Evolutionary conservation across 2,113 vertebrate genomes (phyloP).

Genomic region (Silurus meridionalis): DNA sequence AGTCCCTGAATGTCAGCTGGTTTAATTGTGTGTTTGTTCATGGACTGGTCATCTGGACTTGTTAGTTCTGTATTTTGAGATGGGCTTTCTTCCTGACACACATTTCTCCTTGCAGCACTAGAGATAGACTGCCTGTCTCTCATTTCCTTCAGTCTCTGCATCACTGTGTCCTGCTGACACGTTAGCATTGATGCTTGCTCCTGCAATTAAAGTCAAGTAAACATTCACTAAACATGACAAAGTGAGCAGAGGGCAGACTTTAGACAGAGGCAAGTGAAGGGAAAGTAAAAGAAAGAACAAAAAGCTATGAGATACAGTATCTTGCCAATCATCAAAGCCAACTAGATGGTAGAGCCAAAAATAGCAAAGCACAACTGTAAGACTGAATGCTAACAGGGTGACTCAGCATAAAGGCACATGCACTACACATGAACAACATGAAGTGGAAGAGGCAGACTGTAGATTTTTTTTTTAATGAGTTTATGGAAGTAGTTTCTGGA

Average conservation of each 20-base stretch:
- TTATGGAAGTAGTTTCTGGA: conserved; percentile 14
- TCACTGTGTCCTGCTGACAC: conserved; percentile 54
- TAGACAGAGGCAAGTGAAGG: background rate
- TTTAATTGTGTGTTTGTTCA: conserved; percentile 1
- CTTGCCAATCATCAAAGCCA: background rate
- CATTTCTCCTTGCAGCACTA: conserved; percentile 1
- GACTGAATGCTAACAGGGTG: background rate
- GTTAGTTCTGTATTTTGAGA: conserved; percentile 5
- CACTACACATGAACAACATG: background rate
- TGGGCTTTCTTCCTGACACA: conserved; percentile 9
- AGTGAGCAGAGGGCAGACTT: background rate
- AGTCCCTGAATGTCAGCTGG: conserved; percentile 17
- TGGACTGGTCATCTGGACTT: conserved; percentile 17
- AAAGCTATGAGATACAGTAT: background rate
- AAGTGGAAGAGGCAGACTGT: conserved; percentile 29
- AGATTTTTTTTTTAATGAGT: conserved; percentile 61
- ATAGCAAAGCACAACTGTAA: conserved; percentile 14
- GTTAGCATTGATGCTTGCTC: conserved; percentile 57
- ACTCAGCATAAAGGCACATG: background rate
- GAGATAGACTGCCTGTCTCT: conserved; percentile 52
- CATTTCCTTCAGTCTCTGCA: conserved; percentile 55
- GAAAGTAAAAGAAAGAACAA: background rate
- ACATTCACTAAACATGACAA: background rate
- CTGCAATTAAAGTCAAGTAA: conserved; percentile 2
- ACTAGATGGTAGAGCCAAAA: background rate